Evolutionary conservation across 2,113 vertebrate species (phyloP).

Genomic region (Macrotis lagotis): DNA sequence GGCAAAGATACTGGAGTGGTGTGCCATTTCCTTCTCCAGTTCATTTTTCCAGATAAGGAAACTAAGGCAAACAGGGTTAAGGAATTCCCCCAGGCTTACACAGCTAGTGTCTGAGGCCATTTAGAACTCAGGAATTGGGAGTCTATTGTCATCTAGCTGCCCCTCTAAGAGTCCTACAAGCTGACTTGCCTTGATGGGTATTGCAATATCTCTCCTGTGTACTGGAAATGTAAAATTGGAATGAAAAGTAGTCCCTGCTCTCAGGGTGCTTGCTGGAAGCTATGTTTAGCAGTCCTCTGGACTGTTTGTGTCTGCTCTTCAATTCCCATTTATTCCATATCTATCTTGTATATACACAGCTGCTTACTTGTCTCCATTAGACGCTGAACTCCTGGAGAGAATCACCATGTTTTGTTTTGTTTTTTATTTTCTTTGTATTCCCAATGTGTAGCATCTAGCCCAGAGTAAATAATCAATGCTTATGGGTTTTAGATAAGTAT

Average conservation of each 20-base stretch:
- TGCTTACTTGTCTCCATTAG: neutral
- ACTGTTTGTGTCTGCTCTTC: neutral
- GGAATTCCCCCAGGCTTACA: neutral
- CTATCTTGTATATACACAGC: neutral
- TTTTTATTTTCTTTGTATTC: neutral
- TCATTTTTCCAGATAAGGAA: neutral
- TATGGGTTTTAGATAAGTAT: neutral
- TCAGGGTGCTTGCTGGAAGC: neutral
- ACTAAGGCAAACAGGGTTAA: neutral
- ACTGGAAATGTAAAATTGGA: neutral
- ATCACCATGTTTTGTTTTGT: too few species aligned
- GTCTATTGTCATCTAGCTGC: neutral
- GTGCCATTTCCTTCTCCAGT: neutral
- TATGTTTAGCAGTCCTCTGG: neutral
- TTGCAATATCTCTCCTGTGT: neutral
- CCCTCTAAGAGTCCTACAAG: neutral
- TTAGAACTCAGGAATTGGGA: neutral
- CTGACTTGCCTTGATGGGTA: neutral
- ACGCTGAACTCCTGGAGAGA: neutral
- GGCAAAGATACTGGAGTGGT: neutral
- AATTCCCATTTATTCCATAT: neutral
- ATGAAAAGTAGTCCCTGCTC: neutral
- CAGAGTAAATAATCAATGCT: neutral
- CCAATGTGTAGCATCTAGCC: neutral
- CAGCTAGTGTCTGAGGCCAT: neutral